Evolutionary conservation across 2,797 vertebrate genomes (phyloP), one percentile per base, ranked within the genome.

Genomic region (Uromys caudimaculatus): DNA sequence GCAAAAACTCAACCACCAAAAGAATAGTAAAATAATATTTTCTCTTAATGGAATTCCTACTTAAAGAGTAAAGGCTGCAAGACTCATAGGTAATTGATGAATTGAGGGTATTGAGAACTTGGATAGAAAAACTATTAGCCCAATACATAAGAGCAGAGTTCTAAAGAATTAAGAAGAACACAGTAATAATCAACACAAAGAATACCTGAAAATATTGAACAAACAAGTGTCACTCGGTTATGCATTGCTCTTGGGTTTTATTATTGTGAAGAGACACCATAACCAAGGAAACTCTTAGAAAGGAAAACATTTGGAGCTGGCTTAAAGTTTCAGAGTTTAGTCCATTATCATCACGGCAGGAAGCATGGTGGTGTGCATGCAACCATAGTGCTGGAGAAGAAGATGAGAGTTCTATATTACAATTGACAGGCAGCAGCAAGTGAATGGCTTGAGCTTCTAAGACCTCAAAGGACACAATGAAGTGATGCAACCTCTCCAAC

Each of bases 1-100:
- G 60, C 35, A 95, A 86, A 62, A 96, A 78, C 69, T 90, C 38
- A 95, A n/a, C 50, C 58, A 92, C 21, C 82, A 38, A 71, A 67
- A 86, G 82, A 89, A 3, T 21, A 44, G 11, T 44, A 83, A 85
- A 91, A 85, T 1, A 62, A 76, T 93, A 27, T 56, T 97, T 90
- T 38, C 41, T 82, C 17, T 93, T 90, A 89, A 62, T 77, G 54
- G 6, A 82, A 21, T 38, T 89, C 6, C 78, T 27, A 10, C 71
- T 78, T 60, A 17, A n/a, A 52, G 41, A 41, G 21, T n/a, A 56
- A 95, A 81, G 14, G 19, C 44, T 82, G 38, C 1, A 85, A 75
- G 23, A 76, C 47, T 81, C 69, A 88, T 50, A 90, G 76, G 67
- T 76, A 94, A 21, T 81, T 94, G 47, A 81, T 83, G 29, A 19